Conservation (phyloP, 2,888 invertebrate species). For the Callinectes sapidus region DNA sequence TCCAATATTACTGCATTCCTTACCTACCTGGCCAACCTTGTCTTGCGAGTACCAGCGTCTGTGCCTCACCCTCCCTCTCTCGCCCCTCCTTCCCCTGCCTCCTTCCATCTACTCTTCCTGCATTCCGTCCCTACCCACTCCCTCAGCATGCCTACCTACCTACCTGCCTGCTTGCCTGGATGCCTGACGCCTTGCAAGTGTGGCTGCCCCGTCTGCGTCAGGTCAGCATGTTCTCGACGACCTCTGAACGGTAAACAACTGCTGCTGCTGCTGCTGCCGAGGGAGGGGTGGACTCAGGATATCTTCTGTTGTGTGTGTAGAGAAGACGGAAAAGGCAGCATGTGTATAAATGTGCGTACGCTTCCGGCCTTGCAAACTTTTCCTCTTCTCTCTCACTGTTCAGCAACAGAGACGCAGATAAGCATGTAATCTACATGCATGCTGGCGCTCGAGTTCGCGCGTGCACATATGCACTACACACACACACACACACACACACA, state of each 20-base stretch:
- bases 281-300: background rate
- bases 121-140: constrained; percentile 25
- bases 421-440: background rate
- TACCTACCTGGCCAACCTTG: background rate
- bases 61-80: background rate
- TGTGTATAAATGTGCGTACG: background rate
- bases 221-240: constrained; percentile 15
- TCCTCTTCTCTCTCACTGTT: background rate
- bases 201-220: constrained; percentile 5
- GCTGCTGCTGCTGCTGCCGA: background rate
- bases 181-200: constrained; percentile 15
- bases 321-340: background rate
- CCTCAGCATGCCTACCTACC: constrained; percentile 13
- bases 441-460: background rate
- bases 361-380: background rate
- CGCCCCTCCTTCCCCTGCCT: background rate
- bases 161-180: constrained; percentile 23
- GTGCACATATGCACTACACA: background rate
- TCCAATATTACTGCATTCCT: background rate
- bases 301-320: background rate
- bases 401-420: background rate
- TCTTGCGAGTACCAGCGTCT: background rate
- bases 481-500: constrained; percentile 38
- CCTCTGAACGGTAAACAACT: background rate
- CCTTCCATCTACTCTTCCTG: constrained; percentile 6